Evolutionary conservation across 2,888 invertebrate species (phyloP).

Genomic region (Tachina fera): DNA sequence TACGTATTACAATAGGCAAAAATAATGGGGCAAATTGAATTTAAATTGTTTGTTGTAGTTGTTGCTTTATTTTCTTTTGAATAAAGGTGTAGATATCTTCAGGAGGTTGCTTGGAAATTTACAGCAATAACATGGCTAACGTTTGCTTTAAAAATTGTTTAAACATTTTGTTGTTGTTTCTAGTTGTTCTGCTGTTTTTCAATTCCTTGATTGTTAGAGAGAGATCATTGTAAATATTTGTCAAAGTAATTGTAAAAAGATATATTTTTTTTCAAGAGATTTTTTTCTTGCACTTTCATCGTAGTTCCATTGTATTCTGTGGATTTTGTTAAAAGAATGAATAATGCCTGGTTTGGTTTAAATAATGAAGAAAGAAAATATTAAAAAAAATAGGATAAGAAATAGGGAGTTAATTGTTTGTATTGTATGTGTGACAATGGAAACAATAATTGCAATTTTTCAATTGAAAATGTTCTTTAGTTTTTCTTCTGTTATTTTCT

Average conservation of each 20-base stretch:
- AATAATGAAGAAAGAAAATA: constrained; percentile 19
- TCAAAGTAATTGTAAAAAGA: constrained; percentile 69
- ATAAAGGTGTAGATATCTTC: constrained; percentile 43
- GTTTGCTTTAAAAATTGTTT: constrained; percentile 21
- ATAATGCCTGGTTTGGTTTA: constrained; percentile 48
- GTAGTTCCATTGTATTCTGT: constrained; percentile 38
- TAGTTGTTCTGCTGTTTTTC: constrained; percentile 30
- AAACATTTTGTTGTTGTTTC: constrained; percentile 34
- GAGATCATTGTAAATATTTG: constrained; percentile 71
- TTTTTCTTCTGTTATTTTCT: constrained; percentile 40
- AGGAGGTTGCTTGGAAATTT: constrained; percentile 58
- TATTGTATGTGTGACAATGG: constrained; percentile 69
- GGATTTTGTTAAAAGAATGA: constrained; percentile 55
- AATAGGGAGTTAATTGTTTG: constrained; percentile 69
- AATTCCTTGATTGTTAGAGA: constrained; percentile 56
- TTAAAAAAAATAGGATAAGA: constrained; percentile 18
- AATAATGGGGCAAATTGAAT: constrained; percentile 81
- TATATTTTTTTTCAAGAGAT: constrained; percentile 35
- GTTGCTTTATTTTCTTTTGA: not conserved
- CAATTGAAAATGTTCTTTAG: constrained; percentile 42
- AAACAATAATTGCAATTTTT: constrained; percentile 70
- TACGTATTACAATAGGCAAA: constrained; percentile 78
- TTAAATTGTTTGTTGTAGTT: constrained; percentile 78
- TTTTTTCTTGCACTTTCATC: constrained; percentile 31
- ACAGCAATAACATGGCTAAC: constrained; percentile 52